Base-by-base conservation (phyloP, 2,888 invertebrate genomes). In the Dascillus cervinus region DNA sequence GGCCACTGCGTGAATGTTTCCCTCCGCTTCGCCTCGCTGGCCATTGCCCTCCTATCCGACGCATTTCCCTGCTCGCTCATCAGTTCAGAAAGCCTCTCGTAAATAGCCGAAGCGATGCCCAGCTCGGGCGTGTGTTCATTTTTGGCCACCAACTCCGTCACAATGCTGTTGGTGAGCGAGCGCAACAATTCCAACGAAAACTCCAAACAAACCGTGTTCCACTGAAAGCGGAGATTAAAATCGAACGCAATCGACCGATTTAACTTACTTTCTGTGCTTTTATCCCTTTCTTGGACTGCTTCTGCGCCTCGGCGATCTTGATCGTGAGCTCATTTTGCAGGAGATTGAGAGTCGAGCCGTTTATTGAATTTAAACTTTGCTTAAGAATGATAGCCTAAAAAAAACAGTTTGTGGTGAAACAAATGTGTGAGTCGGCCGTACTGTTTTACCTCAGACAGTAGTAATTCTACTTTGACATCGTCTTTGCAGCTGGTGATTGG, bases 1-100 rank as follows among this genome's bases (percentile, higher is more conserved):
- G 94, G 94, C 95, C 94, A 95, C 56, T 86, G 79, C 44, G 82
- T 81, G 65, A 95, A 95, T 0, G 95, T 92, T 58, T 90, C 83
- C 48, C 87, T 75, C 23, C 95, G 72, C 39, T 89, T 86, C 0
- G 88, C 86, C 66, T 95, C 95, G 43, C 89, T 90, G 61, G 88
- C 90, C 94, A 95, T 94, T 14, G 75, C 66, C 29, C 73, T 71
- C 36, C 77, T 66, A 44, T 74, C 73, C 14, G 66, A 60, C 29
- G 66, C 65, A 42, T 63, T 63, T 29, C 66, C 67, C 31, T 63
- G 58, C 37, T 64, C 64, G 13, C 62, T 67, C 53, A 83, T 67
- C 54, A 89, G 72, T 64, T 85, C 84, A 36, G 83, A 85, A 25
- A 89, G 73, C 29, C 91, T 75, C 66, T 92, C 90, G 50, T 82